phyloP scores from a whole-genome alignment of 2,888 invertebrate species.

The Globia sparganii region DNA sequence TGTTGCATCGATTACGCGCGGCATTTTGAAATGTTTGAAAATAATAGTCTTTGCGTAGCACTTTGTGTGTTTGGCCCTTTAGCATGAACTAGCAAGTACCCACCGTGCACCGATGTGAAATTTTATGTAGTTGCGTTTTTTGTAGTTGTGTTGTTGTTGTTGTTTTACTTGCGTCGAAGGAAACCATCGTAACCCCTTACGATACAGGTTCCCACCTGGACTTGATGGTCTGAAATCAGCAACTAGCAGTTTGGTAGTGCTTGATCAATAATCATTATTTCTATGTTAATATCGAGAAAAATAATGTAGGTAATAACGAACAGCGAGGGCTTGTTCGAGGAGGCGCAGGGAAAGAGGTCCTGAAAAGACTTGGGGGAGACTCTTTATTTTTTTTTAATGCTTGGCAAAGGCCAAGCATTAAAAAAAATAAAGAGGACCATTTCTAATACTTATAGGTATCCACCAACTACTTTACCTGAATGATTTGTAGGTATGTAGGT shows the following conservation, averaged over 20 bases:
- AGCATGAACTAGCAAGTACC: background rate
- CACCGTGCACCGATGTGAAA: background rate
- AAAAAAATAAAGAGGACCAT: too few species aligned
- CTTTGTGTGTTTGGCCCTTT: background rate
- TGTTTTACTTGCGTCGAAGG: background rate
- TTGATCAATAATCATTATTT: background rate
- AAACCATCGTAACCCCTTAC: background rate
- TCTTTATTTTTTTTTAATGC: too few species aligned
- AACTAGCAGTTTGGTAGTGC: background rate
- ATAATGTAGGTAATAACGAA: background rate
- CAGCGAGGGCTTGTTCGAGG: background rate
- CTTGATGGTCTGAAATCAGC: background rate
- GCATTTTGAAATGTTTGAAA: conserved; percentile 4
- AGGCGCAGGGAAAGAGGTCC: background rate
- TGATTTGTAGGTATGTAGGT: background rate
- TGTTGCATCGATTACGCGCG: background rate
- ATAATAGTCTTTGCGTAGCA: background rate
- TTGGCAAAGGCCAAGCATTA: background rate
- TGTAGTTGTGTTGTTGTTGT: too few species aligned
- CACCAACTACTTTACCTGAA: conserved; percentile 10
- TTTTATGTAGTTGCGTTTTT: background rate
- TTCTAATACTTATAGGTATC: background rate
- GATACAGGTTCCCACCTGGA: too few species aligned
- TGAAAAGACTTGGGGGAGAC: background rate
- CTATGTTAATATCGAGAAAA: background rate